Conservation (phyloP, 2,797 vertebrate genomes). For the Danio albolineatus region DNA sequence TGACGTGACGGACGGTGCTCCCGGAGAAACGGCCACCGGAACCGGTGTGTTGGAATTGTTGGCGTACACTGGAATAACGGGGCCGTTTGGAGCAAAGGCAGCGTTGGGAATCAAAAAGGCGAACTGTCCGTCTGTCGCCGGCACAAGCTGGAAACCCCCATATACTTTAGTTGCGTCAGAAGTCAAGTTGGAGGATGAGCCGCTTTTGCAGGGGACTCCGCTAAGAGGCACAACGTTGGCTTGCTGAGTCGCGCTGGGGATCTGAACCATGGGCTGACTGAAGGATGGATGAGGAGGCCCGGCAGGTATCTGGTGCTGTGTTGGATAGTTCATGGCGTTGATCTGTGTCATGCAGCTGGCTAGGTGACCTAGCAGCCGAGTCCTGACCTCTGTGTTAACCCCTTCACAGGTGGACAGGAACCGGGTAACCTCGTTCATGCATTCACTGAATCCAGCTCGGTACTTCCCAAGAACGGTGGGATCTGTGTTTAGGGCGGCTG, state of each 20-base stretch:
- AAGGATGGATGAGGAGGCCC: slow-evolving; percentile 82
- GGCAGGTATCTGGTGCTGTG: slow-evolving; percentile 85
- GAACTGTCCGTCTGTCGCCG: slow-evolving; percentile 96
- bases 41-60: slow-evolving; percentile 78
- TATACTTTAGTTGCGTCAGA: slow-evolving; percentile 89
- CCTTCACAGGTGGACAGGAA: slow-evolving; percentile 98
- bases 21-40: slow-evolving; percentile 83
- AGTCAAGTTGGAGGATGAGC: slow-evolving; percentile 74
- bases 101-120: slow-evolving; percentile 96
- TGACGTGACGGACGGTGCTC: slow-evolving; percentile 85
- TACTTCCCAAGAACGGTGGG: slow-evolving; percentile 96
- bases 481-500: slow-evolving; percentile 94
- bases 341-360: slow-evolving; percentile 98
- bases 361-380: slow-evolving; percentile 93
- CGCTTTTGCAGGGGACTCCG: slow-evolving; percentile 85
- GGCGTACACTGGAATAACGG: slow-evolving; percentile 92
- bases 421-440: slow-evolving; percentile 97
- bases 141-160: slow-evolving; percentile 95
- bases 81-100: slow-evolving; percentile 88
- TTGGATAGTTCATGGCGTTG: slow-evolving; percentile 94
- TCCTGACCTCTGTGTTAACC: slow-evolving; percentile 96
- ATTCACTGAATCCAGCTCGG: slow-evolving; percentile 97
- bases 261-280: slow-evolving; percentile 84
- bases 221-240: slow-evolving; percentile 80
- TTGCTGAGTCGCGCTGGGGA: slow-evolving; percentile 82